Base-by-base conservation (phyloP, 2,113 vertebrate species). In the Alosa alosa region DNA sequence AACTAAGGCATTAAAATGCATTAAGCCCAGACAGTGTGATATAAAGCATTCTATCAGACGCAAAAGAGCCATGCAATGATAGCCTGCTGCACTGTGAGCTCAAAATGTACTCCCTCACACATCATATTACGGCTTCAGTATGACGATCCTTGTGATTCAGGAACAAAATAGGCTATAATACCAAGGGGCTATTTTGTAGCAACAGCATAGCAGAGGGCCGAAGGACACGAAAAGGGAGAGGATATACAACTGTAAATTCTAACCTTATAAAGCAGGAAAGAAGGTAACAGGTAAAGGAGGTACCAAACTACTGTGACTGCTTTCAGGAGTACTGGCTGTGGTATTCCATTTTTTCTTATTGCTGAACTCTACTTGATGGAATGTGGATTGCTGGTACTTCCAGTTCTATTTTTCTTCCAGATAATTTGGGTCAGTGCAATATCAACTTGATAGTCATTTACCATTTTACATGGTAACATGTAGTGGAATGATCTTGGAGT, bases 1-100 rank as follows among this genome's bases (percentile, higher is more conserved):
- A 60, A 60, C 55, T 60, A 60, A 60, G 55, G 55, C 55, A 60
- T 60, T 60, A 60, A 60, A 60, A 60, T 60, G 55, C 55, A 60
- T 60, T 60, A 20, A 22, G 20, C 20, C 9, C 55, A 60, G 55
- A 4, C 18, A 55, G 15, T 55, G 18, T 60, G 55, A 60, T 22
- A 22, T 60, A 60, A 22, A 60, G 20, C 20, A 60, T 60, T 60
- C 7, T 60, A 0, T 22, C 18, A 60, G 6, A 60, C 6, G 55
- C 5, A 60, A 49, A 49, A 60, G 52, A 55, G 55, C 6, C 55
- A 60, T 60, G 55, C 55, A 22, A 60, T 60, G 55, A 60, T 60
- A 60, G 55, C 55, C 4, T 22, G 18, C 55, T 60, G 55, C 18
- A 22, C 18, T 3, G 52, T 55, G 20, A 22, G 20, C 18, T 22